Percentiles rank a stretch among this genome's conserved stretches.
These are phyloP conservation scores for Vireo griseus DNA, from an alignment of 2,797 vertebrate genomes.

Conservation along the genomic window DNA sequence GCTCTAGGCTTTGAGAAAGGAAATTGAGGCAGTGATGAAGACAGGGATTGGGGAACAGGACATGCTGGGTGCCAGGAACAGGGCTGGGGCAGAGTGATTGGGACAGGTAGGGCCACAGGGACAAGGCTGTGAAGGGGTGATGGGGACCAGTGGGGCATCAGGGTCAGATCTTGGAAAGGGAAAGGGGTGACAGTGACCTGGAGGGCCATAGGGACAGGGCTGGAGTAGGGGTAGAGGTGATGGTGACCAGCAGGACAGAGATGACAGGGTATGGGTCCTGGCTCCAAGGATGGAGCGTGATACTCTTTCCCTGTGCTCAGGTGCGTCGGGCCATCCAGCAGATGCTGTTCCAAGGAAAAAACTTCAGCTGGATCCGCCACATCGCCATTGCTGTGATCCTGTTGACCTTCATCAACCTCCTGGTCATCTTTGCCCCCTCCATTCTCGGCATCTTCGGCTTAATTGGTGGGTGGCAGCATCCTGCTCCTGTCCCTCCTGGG, in stretches of 20 bases:
- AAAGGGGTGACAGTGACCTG: background rate
- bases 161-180: background rate
- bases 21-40: background rate
- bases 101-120: background rate
- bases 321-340: slow-evolving; percentile 95
- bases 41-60: background rate
- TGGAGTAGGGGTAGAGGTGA: background rate
- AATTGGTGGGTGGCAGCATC: slow-evolving; percentile 80
- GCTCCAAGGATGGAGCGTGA: background rate
- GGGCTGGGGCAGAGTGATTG: background rate
- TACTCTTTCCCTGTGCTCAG: slow-evolving; percentile 60
- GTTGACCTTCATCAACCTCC: slow-evolving; percentile 88
- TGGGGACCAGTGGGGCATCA: background rate
- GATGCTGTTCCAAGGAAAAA: slow-evolving; percentile 89
- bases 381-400: slow-evolving; percentile 80
- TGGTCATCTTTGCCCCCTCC: slow-evolving; percentile 97
- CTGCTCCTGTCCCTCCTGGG: background rate
- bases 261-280: background rate
- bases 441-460: slow-evolving; percentile 96
- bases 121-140: background rate
- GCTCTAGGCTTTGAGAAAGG: background rate
- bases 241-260: background rate
- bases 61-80: background rate
- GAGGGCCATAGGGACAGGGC: background rate
- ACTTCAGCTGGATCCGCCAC: slow-evolving; percentile 93